Evolutionary conservation across 1,140 invertebrate species (phyloP), one percentile per base, ranked within the genome.

Genomic region (Musca vetustissima): DNA sequence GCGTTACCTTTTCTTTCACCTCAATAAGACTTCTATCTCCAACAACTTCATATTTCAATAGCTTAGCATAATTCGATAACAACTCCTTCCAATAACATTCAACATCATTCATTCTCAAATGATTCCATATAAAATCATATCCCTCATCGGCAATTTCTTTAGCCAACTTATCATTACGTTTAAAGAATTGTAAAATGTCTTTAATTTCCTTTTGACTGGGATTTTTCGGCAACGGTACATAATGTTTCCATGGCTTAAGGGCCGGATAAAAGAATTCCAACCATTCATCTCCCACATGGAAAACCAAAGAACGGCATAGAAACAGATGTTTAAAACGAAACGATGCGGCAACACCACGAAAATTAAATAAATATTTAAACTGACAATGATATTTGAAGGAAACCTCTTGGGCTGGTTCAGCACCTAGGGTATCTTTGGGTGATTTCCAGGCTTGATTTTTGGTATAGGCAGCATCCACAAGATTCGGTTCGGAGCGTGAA

Each of bases 381-480:
- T 90, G 86, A 84, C 97, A 98, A 83, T 98, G 96, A 50, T 94
- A 88, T 85, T 97, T 95, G 70, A 98, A 89, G 21, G 91, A 88
- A 0, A 97, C 90, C 87, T 98, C 96, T 74, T 87, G 73, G 0
- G 95, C 96, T 67, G 97, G 93, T 32, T 89, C 85, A 17, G 85
- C 87, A 79, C 91, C 84, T 8, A 98, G 85, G n/a, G 95, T 97
- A 75, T 98, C 95, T 88, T 94, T 79, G 13, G 85, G 89, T 32
- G 96, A 98, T 83, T 95, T 97, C 96, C 96, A 99, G 1, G 96
- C 96, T 86, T 99, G 97, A 85, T 99, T 99, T 84, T 97, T 98
- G 0, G 97, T 98, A 82, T 98, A 98, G 70, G 93, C 88, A 9
- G 96, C 97, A 86, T 98, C 93, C 19, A 95, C 90, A 49, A 98